phyloP scores from a whole-genome alignment of 2,888 invertebrate genomes.

The Dasysyrphus tricinctus region DNA sequence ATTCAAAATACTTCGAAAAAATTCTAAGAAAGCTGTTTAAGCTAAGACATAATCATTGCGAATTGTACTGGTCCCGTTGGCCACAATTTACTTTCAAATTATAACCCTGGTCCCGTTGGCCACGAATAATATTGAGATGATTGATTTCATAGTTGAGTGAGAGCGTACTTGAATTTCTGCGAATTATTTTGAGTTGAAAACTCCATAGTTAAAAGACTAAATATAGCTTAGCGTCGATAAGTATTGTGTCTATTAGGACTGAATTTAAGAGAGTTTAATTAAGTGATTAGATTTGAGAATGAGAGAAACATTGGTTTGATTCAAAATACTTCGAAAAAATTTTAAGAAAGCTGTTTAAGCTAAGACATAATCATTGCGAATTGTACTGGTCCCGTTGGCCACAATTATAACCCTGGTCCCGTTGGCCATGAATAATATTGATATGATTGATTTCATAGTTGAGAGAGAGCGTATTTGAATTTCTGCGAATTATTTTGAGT shows the following conservation, averaged over 20 bases:
- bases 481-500: background rate
- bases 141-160: background rate
- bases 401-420: background rate
- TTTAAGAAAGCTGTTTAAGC: background rate
- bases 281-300: background rate
- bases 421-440: background rate
- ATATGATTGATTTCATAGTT: constrained; percentile 1
- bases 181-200: background rate
- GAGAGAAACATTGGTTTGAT: background rate
- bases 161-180: background rate
- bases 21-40: too few species aligned
- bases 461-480: background rate
- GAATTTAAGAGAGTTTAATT: background rate
- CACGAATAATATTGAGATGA: background rate
- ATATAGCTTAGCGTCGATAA: background rate
- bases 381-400: constrained; percentile 4
- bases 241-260: background rate
- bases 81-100: too few species aligned
- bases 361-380: background rate
- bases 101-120: too few species aligned
- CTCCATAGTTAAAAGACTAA: too few species aligned
- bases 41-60: too few species aligned
- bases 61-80: too few species aligned
- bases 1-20: too few species aligned
- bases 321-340: background rate